A percentile compares a stretch with the other conserved stretches of the same genome.
Evolutionary conservation across 2,113 vertebrate species (phyloP).

Genomic region (Melanocharis versteri): DNA sequence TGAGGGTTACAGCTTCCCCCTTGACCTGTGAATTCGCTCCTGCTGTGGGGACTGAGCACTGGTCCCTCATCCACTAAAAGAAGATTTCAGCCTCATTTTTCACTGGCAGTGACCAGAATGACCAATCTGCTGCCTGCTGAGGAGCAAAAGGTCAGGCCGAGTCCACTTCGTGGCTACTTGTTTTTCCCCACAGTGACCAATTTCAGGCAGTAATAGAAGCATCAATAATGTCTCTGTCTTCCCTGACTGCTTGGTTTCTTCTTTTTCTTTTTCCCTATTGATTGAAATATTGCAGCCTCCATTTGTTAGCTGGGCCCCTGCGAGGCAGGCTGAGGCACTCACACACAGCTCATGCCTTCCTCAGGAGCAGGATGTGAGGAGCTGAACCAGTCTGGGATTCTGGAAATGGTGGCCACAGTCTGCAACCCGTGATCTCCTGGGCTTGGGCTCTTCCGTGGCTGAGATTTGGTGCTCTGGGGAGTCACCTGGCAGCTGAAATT

Average conservation of each 20-base stretch:
- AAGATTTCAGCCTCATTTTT: conserved; percentile 44
- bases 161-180: conserved; percentile 51
- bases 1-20: not conserved
- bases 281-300: conserved; percentile 46
- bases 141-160: conserved; percentile 29
- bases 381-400: not conserved
- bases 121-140: conserved; percentile 44
- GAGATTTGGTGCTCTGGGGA: not conserved
- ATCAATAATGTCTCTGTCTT: conserved; percentile 62
- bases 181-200: conserved; percentile 64
- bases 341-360: not conserved
- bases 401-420: not conserved
- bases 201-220: conserved; percentile 58
- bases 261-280: not conserved
- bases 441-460: not conserved
- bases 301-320: not conserved
- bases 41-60: not conserved
- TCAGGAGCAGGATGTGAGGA: not conserved
- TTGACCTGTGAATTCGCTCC: not conserved
- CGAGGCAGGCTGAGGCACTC: not conserved
- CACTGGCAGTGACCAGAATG: conserved; percentile 22
- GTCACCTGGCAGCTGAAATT: not conserved
- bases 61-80: conserved; percentile 22
- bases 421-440: not conserved
- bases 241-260: not conserved